phyloP scores from a whole-genome alignment of 2,113 vertebrate genomes.

The Prinia subflava region DNA sequence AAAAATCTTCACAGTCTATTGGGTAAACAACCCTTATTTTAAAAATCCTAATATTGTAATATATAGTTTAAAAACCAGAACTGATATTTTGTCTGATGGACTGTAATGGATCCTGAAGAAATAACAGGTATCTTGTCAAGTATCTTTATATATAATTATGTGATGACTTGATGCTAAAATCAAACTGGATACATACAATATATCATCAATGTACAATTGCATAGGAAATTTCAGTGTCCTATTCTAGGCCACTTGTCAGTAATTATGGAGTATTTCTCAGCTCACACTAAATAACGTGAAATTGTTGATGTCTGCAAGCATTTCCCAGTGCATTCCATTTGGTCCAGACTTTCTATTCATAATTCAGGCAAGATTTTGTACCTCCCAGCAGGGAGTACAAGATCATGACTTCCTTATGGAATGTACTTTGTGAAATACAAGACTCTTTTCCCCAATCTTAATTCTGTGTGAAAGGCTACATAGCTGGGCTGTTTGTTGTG shows the following conservation, averaged over 20 bases:
- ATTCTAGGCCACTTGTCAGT: neutral
- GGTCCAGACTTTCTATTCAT: neutral
- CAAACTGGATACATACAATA: neutral
- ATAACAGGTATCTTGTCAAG: neutral
- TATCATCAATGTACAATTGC: neutral
- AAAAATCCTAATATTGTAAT: neutral
- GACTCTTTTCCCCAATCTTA: neutral
- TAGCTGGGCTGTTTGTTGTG: neutral
- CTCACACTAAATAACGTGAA: neutral
- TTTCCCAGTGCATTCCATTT: neutral
- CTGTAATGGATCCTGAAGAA: constrained; percentile 7
- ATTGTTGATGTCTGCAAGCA: neutral
- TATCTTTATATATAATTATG: constrained; percentile 8
- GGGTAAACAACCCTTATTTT: neutral
- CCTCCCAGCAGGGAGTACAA: neutral
- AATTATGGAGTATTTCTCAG: neutral
- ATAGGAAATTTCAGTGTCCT: neutral
- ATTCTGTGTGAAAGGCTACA: neutral
- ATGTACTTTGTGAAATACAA: neutral
- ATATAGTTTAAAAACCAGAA: neutral
- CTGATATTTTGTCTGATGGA: neutral
- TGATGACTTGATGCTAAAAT: neutral
- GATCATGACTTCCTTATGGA: neutral
- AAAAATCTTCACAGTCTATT: neutral
- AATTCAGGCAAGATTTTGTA: neutral